Evolutionary conservation across 2,113 vertebrate genomes (phyloP), one percentile per base, ranked within the genome.

Genomic region (Planiliza haematocheilus): DNA sequence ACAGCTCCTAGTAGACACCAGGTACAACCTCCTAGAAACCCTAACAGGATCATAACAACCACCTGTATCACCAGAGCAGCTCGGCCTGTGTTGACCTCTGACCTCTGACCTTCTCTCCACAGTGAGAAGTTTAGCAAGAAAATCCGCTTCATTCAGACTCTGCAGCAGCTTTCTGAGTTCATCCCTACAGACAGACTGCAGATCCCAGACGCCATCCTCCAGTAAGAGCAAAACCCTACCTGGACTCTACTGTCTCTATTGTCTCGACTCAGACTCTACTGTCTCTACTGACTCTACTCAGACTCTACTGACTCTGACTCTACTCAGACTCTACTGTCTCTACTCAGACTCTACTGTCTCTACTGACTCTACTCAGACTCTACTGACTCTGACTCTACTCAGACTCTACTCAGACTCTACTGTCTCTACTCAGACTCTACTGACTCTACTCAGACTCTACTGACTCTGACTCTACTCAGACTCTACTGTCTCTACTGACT

Each of bases 41-140:
- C 24, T 30, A 30, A 5, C 24, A 5, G 2, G 5, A 5, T 5
- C 43, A 6, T 45, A 4, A 2, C 43, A 6, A 16, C 43, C 16
- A 45, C 13, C 43, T 45, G 24, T 30, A 30, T 2, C 2, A 30
- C 24, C 24, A 30, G 24, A 30, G 24, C 24, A 30, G 24, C 3
- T 5, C 24, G 24, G 24, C 24, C 24, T 30, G 24, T 30, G 24
- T 30, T 30, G 21, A 30, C 50, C 50, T 30, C 11, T 53, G 34
- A 37, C 76, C 65, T 80, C 1, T 77, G 51, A 48, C 53, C 62
- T 72, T 60, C 3, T 76, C 60, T 78, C 77, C 82, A n/a, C 86
- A 96, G 95, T 71, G 93, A 95, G 55, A 96, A 96, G 80, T 96
- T 96, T 78, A 91, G 94, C 61, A 77, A 86, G 61, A 96, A 96